Evolutionary conservation across 2,113 vertebrate genomes (phyloP).

Genomic region (Salvator merianae): DNA sequence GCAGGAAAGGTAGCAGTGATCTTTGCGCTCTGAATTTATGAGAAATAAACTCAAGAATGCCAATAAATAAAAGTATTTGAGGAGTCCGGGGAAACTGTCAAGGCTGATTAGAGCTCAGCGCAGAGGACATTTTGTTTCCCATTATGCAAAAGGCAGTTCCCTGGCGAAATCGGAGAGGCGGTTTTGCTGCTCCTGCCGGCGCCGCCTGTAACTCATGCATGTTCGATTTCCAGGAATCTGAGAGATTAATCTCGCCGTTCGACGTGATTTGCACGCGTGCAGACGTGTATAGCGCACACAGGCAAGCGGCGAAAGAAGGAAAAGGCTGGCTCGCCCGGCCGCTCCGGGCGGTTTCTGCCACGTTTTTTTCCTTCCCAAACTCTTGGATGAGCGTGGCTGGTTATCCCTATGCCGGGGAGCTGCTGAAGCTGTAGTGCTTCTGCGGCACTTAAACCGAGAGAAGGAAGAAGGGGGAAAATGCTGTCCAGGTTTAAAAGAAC

Average conservation of each 20-base stretch:
- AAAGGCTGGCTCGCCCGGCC: conserved; percentile 11
- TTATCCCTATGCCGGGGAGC: no score
- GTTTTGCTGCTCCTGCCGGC: background rate
- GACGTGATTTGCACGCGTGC: conserved; percentile 67
- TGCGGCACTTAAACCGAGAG: no score
- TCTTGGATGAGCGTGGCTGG: no score
- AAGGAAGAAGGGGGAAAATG: no score
- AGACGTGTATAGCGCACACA: no score
- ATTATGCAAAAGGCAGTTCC: conserved; percentile 76
- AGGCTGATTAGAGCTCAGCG: conserved; percentile 74
- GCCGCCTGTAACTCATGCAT: conserved; percentile 73
- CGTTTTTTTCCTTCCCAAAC: no score
- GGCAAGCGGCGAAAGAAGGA: background rate
- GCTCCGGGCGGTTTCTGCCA: no score
- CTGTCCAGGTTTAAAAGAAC: no score
- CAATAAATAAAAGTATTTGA: conserved; percentile 77
- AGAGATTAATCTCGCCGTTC: conserved; percentile 73
- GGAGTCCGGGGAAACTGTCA: conserved; percentile 73
- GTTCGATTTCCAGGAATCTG: conserved; percentile 76
- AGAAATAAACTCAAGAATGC: conserved; percentile 67
- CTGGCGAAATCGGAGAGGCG: conserved; percentile 75
- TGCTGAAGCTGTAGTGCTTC: no score
- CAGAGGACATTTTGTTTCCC: conserved; percentile 79
- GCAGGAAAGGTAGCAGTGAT: background rate
- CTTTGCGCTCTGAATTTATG: conserved; percentile 27